A percentile compares a stretch with the other conserved stretches of the same genome.
phyloP scores from a whole-genome alignment of 2,113 vertebrate species.

The Otus sunia region DNA sequence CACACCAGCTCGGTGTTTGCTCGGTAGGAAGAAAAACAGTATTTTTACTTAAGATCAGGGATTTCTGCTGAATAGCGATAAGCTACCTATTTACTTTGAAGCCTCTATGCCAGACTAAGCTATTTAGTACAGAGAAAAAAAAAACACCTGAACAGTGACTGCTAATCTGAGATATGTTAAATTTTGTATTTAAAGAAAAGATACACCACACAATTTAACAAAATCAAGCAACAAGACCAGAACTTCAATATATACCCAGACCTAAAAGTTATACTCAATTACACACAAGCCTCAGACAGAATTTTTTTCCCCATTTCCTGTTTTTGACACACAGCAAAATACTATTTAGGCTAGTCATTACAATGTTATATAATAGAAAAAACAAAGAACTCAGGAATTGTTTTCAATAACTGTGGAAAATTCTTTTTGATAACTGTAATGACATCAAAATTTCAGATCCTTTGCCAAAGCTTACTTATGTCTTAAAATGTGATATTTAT shows the following conservation, averaged over 20 bases:
- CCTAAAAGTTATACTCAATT: background rate
- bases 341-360: background rate
- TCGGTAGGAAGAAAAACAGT: background rate
- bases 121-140: background rate
- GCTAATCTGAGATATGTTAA: background rate
- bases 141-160: background rate
- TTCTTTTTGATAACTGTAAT: background rate
- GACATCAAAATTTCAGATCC: background rate
- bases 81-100: conserved; percentile 39
- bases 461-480: background rate
- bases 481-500: background rate
- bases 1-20: background rate
- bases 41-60: background rate
- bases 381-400: background rate
- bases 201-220: background rate
- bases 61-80: conserved; percentile 44
- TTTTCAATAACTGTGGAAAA: background rate
- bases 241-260: background rate
- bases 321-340: background rate
- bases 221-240: background rate
- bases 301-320: background rate
- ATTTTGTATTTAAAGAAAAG: background rate
- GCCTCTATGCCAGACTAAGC: background rate
- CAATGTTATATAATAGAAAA: rapidly evolving
- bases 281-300: background rate